phyloP scores from a whole-genome alignment of 1,140 invertebrate genomes.

The Andrena cerasifolii region DNA sequence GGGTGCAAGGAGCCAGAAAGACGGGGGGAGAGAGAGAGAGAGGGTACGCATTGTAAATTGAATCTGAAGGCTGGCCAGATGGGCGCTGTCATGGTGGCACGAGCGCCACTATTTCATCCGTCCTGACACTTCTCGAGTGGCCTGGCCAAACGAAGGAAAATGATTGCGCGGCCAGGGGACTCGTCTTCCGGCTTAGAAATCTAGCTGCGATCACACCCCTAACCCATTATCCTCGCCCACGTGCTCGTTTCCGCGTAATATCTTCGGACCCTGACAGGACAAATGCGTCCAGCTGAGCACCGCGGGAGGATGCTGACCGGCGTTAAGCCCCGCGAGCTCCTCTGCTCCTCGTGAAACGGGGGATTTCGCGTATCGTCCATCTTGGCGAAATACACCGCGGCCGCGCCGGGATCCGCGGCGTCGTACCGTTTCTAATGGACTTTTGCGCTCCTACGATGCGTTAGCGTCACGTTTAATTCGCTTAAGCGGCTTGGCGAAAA shows the following conservation, averaged over 20 bases:
- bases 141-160: slow-evolving; percentile 52
- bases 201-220: slow-evolving; percentile 53
- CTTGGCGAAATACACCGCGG: neutral
- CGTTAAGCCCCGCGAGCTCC: neutral
- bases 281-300: slow-evolving; percentile 52
- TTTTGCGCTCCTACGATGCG: neutral
- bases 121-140: slow-evolving; percentile 52
- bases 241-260: slow-evolving; percentile 54
- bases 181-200: slow-evolving; percentile 55
- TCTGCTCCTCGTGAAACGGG: neutral
- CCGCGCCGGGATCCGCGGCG: neutral
- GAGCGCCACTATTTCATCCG: slow-evolving; percentile 56
- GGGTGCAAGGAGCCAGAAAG: neutral
- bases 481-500: neutral
- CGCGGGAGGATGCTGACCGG: slow-evolving; percentile 24
- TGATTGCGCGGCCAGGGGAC: slow-evolving; percentile 36
- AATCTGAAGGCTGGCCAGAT: slow-evolving; percentile 60
- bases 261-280: slow-evolving; percentile 54
- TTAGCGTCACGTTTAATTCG: neutral
- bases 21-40: neutral
- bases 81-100: slow-evolving; percentile 54
- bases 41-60: slow-evolving; percentile 58
- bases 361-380: slow-evolving; percentile 41
- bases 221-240: slow-evolving; percentile 55
- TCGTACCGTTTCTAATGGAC: neutral